Percentiles rank a stretch among this genome's conserved stretches.
phyloP scores from a whole-genome alignment of 2,797 vertebrate species.

The Poeciliopsis gracilis region DNA sequence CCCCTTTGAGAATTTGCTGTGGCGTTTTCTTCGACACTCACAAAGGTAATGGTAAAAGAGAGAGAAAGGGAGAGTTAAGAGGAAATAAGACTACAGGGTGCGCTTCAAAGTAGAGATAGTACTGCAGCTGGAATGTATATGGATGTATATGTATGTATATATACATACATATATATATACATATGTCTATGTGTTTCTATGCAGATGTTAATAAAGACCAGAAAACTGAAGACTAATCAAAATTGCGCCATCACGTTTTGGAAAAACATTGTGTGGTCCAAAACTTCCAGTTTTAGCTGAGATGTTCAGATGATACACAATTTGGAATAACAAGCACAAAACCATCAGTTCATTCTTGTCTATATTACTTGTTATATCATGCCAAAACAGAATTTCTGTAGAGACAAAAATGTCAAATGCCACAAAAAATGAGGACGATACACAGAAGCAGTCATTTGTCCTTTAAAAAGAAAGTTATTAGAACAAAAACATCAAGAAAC shows the following conservation, averaged over 20 bases:
- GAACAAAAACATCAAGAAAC: neutral
- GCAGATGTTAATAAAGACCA: neutral
- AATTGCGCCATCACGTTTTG: neutral
- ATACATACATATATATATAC: too few relatives aligned
- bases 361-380: neutral
- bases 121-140: neutral
- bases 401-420: neutral
- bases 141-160: too few relatives aligned
- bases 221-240: neutral
- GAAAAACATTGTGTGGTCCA: neutral
- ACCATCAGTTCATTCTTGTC: neutral
- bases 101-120: slow-evolving; percentile 18
- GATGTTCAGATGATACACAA: neutral
- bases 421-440: neutral
- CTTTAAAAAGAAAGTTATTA: neutral
- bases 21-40: slow-evolving; percentile 62
- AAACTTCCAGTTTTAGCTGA: neutral
- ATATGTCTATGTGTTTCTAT: too few relatives aligned
- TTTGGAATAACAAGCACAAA: neutral
- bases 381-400: neutral
- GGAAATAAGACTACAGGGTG: neutral
- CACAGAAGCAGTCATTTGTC: neutral
- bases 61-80: slow-evolving; percentile 9
- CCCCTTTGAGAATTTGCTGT: slow-evolving; percentile 69
- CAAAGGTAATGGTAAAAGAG: slow-evolving; percentile 39